Percentiles rank a stretch among this genome's conserved stretches.
Conservation (phyloP, 2,888 invertebrate genomes). For the Ormyrus rosae region DNA sequence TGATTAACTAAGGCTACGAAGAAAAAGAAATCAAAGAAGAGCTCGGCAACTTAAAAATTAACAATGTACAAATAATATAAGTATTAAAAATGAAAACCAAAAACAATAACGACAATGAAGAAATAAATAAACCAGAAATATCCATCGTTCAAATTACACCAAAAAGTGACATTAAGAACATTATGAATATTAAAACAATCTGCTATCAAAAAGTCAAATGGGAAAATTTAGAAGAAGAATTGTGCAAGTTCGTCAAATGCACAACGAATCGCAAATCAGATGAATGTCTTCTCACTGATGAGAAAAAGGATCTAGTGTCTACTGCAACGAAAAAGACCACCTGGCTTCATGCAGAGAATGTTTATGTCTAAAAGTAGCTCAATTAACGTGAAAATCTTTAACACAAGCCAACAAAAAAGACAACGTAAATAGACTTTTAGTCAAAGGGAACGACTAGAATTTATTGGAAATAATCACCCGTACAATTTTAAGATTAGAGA, state of each 20-base stretch:
- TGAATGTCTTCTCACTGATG: background rate
- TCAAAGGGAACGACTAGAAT: no score
- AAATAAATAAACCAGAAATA: background rate
- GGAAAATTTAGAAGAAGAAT: background rate
- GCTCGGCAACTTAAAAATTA: background rate
- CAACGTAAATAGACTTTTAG: no score
- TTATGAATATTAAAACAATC: background rate
- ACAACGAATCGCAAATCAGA: background rate
- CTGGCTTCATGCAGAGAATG: background rate
- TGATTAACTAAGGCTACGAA: background rate
- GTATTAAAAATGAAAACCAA: background rate
- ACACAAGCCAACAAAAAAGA: no score
- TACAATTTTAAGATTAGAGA: no score
- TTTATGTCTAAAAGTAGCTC: background rate
- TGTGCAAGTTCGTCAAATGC: slow-evolving; percentile 8
- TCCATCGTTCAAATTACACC: background rate
- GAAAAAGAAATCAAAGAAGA: background rate
- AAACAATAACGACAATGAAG: background rate
- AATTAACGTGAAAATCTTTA: no score
- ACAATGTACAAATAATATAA: background rate
- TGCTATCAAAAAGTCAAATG: background rate
- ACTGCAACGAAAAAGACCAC: background rate
- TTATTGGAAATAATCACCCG: no score
- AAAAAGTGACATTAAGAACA: background rate
- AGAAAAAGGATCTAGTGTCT: background rate